A percentile compares a stretch with the other conserved stretches of the same genome.
Conservation (phyloP, 2,888 invertebrate genomes). For the Andrena dorsata region DNA sequence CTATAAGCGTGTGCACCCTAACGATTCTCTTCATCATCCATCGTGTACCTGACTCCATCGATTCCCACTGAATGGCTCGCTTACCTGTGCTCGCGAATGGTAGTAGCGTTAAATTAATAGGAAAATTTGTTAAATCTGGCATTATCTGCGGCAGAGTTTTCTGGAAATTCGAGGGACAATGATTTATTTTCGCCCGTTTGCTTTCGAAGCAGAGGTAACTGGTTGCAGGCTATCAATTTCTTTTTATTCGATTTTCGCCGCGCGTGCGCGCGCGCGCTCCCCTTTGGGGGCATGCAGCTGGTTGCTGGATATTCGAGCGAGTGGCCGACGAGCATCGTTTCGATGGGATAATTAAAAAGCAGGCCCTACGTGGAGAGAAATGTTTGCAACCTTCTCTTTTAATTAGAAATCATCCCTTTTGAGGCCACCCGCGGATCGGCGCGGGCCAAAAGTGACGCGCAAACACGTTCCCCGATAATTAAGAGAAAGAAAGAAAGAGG, state of each 20-base stretch:
- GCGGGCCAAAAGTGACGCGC: background rate
- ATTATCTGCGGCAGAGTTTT: background rate
- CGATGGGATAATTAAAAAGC: no score
- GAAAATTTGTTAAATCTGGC: no score
- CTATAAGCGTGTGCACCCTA: background rate
- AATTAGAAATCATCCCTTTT: conserved; percentile 34
- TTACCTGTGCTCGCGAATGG: no score
- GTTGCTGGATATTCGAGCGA: no score
- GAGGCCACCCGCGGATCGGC: conserved; percentile 21
- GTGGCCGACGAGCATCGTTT: background rate
- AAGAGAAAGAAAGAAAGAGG: conserved; percentile 9
- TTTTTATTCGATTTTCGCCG: no score
- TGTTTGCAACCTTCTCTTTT: conserved; percentile 5
- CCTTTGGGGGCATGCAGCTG: no score
- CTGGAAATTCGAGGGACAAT: background rate
- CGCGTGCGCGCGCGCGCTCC: no score
- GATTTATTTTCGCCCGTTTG: background rate
- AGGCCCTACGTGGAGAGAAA: background rate
- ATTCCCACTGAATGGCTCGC: background rate
- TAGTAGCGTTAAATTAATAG: no score
- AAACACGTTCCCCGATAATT: conserved; percentile 37
- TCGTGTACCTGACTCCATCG: background rate
- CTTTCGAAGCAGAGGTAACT: no score
- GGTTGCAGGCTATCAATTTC: no score
- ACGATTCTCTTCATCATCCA: background rate